Conservation (phyloP, 2,888 invertebrate species). For the Machimus atricapillus region DNA sequence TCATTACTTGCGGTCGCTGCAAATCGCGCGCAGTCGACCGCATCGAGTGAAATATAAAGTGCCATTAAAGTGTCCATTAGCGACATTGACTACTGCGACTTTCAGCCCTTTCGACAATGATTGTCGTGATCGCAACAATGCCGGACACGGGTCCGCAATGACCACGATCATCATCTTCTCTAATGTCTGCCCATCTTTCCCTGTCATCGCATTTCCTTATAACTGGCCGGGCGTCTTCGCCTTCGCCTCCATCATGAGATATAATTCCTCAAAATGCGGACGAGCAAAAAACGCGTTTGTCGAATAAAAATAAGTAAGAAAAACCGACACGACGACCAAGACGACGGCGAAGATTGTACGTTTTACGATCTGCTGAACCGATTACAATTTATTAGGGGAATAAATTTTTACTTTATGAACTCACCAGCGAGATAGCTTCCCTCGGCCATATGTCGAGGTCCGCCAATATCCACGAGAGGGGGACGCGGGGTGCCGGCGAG, state of each 20-base stretch:
- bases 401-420: constrained; percentile 43
- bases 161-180: background rate
- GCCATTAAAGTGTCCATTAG: constrained; percentile 34
- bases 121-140: background rate
- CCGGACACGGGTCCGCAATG: background rate
- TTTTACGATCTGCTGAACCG: constrained; percentile 28
- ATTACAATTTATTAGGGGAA: constrained; percentile 41
- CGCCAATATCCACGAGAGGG: background rate
- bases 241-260: background rate
- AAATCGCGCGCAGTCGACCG: background rate
- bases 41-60: constrained; percentile 4
- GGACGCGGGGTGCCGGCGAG: background rate
- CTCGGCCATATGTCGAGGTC: constrained; percentile 20
- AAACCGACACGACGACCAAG: background rate
- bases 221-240: constrained; percentile 7
- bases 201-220: constrained; percentile 26
- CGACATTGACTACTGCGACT: constrained; percentile 34
- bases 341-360: background rate
- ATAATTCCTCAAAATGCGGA: background rate
- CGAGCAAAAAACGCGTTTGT: background rate
- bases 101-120: constrained; percentile 25
- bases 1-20: background rate
- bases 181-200: constrained; percentile 24
- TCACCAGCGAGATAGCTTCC: constrained; percentile 13
- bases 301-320: background rate